phyloP scores from a whole-genome alignment of 2,113 vertebrate genomes.

The Lophura nycthemera region DNA sequence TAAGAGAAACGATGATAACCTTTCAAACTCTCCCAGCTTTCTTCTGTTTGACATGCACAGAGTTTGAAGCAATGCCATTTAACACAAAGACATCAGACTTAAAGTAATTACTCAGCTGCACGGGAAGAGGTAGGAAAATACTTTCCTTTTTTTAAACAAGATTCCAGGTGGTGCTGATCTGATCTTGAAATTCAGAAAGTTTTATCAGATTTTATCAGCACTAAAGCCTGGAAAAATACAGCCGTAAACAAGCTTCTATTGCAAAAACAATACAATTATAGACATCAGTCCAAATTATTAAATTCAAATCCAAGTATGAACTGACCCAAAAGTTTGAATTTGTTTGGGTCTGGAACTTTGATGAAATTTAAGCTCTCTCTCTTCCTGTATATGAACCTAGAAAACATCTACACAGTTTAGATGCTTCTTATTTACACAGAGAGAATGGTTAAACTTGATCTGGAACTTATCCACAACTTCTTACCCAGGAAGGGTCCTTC shows the following conservation, averaged over 20 bases:
- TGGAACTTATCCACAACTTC: neutral
- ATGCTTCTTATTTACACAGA: neutral
- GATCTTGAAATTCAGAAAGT: conserved; percentile 18
- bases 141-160: conserved; percentile 15
- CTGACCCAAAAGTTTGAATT: neutral
- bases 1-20: conserved; percentile 75
- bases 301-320: conserved; percentile 7
- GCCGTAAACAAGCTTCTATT: neutral
- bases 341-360: neutral
- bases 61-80: conserved; percentile 69
- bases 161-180: conserved; percentile 47
- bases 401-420: neutral
- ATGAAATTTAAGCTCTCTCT: neutral
- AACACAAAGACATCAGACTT: conserved; percentile 43
- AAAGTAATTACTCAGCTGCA: conserved; percentile 57
- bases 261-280: neutral
- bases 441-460: conserved; percentile 14
- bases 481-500: neutral
- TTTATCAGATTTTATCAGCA: conserved; percentile 40
- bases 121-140: conserved; percentile 50
- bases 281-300: neutral
- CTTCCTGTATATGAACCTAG: neutral
- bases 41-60: conserved; percentile 56
- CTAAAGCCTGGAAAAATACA: conserved; percentile 6
- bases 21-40: conserved; percentile 70